Base-by-base conservation (phyloP, 1,140 invertebrate genomes). In the Lamellibrachia luymesi region DNA sequence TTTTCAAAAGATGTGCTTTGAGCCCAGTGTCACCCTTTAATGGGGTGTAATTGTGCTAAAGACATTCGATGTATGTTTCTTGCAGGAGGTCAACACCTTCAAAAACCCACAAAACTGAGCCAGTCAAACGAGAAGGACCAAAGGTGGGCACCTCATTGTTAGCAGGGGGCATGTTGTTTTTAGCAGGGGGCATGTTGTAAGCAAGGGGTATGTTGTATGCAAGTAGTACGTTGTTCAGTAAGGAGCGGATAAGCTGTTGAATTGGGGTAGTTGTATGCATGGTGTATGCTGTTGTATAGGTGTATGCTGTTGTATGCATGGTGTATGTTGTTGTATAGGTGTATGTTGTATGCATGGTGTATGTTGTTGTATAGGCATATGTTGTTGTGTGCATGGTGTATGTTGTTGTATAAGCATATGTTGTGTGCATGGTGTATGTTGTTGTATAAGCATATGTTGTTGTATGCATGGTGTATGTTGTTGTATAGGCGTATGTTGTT, bases 101-200 rank as follows among this genome's bases (percentile, higher is more conserved):
- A 91, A 91, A 91, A 91, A 49, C 38, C 13, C 38, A 91, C 93
- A 90, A 94, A 50, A 91, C 52, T 93, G 95, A 96, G 95, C 94
- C 95, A 92, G 94, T 96, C n/a, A 96, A 95, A 93, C 94, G 96
- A 94, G 96, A 97, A 95, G 97, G 97, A 90, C 96, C 97, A 8
- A 98, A 98, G 95, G 96, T 96, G 94, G 92, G 13, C 17, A 25
- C 52, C 6, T 91, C 17, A 13, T 13, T 91, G 50, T 49, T 51
- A 38, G 90, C 2, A 91, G 90, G 17, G 17, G 13, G 50, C 27
- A 91, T 50, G 25, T 91, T 50, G 38, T 13, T 91, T 13, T 49
- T 51, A 38, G 90, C 2, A 91, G 90, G 17, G 1, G 13, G 50
- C 27, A 91, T 38, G 7, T 50, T 51, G 50, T 92, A 25, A 22